phyloP scores from a whole-genome alignment of 1,140 invertebrate species.

The Cotesia chilonis region DNA sequence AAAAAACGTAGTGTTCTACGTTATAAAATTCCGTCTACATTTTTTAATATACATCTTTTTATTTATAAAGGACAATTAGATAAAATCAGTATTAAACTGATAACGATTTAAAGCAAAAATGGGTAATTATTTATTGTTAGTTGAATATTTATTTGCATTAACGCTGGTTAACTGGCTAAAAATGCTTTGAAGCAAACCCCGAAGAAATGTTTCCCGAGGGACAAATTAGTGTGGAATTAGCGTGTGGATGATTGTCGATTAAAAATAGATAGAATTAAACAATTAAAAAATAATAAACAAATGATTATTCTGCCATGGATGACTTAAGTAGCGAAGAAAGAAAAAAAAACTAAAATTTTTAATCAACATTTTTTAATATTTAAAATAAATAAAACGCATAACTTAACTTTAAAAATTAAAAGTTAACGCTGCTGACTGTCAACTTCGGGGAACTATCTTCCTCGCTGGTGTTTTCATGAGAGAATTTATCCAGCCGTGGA shows the following conservation, averaged over 20 bases:
- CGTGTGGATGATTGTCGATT: conserved; percentile 4
- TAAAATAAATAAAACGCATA: too few species aligned
- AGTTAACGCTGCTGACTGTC: too few species aligned
- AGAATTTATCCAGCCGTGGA: conserved; percentile 17
- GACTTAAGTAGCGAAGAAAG: neutral
- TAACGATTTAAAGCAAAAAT: neutral
- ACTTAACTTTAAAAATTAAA: too few species aligned
- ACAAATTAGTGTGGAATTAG: neutral
- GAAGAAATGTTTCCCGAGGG: conserved; percentile 9
- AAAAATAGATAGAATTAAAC: neutral
- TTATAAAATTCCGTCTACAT: conserved; percentile 39
- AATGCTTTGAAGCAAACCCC: conserved; percentile 7
- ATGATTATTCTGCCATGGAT: conserved; percentile 6
- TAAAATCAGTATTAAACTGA: neutral
- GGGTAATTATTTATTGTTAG: too few species aligned
- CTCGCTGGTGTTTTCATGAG: conserved; percentile 41
- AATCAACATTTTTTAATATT: conserved; percentile 17
- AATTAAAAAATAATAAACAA: neutral
- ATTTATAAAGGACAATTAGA: neutral
- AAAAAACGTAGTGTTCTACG: conserved; percentile 6
- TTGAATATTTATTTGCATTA: neutral
- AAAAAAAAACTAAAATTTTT: conserved; percentile 8
- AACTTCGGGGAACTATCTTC: conserved; percentile 32
- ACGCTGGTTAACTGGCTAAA: neutral
- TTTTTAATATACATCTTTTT: conserved; percentile 31